A percentile compares a stretch with the other conserved stretches of the same genome.
Conservation (phyloP, 1,140 invertebrate genomes). For the Macrosteles quadrilineatus region DNA sequence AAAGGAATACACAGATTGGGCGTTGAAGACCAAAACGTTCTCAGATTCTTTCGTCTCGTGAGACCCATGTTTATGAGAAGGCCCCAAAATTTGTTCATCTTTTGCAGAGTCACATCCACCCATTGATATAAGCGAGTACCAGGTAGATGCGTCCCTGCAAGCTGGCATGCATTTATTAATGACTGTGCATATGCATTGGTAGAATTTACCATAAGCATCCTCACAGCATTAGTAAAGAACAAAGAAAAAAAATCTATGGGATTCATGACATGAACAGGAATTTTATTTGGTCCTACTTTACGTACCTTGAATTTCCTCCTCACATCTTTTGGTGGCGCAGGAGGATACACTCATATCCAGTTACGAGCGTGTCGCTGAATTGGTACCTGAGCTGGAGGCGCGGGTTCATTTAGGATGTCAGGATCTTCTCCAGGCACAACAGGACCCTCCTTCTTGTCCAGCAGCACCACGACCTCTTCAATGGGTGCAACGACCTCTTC, state of each 20-base stretch:
- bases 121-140: background rate
- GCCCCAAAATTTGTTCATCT: constrained; percentile 24
- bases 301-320: background rate
- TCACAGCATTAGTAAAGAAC: constrained; percentile 19
- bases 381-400: too few relatives aligned
- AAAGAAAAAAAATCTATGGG: constrained; percentile 8
- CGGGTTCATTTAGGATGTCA: too few relatives aligned
- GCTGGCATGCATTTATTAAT: background rate
- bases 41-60: background rate
- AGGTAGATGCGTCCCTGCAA: background rate
- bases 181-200: background rate
- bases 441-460: too few relatives aligned
- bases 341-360: background rate
- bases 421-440: too few relatives aligned
- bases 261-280: background rate
- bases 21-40: background rate
- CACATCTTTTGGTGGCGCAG: background rate
- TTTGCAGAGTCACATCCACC: constrained; percentile 3
- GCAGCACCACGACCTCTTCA: too few relatives aligned
- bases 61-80: constrained; percentile 27
- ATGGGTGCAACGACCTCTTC: too few relatives aligned
- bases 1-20: constrained; percentile 13
- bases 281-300: background rate
- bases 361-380: constrained; percentile 1
- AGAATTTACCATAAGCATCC: constrained; percentile 7